Conservation (phyloP, 2,888 invertebrate species). For the Orchestes rusci region DNA sequence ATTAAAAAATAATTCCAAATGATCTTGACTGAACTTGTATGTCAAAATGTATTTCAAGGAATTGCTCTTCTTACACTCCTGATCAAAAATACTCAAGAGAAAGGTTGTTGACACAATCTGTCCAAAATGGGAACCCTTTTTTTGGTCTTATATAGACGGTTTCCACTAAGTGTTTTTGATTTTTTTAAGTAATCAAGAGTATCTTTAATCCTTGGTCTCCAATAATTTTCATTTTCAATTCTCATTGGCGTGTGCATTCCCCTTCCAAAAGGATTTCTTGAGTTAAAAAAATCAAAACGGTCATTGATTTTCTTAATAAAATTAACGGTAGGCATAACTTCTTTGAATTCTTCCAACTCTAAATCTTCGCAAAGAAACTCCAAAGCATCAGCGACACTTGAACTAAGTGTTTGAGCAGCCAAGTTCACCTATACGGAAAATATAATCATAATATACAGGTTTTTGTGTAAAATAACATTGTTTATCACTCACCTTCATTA, state of each 20-base stretch:
- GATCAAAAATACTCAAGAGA: slow-evolving; percentile 2
- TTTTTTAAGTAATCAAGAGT: slow-evolving; percentile 10
- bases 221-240: slow-evolving; percentile 12
- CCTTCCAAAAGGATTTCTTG: slow-evolving; percentile 15
- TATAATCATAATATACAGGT: too few relatives aligned
- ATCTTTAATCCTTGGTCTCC: slow-evolving; percentile 9
- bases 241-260: slow-evolving; percentile 14
- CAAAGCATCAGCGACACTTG: slow-evolving; percentile 22
- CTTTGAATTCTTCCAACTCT: slow-evolving; percentile 14
- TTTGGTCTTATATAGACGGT: background rate
- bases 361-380: slow-evolving; percentile 18
- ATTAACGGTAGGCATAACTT: slow-evolving; percentile 14
- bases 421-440: slow-evolving; percentile 20
- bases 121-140: slow-evolving; percentile 1
- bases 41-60: slow-evolving; percentile 20
- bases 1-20: background rate
- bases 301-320: slow-evolving; percentile 19
- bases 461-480: too few relatives aligned
- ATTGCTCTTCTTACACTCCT: slow-evolving; percentile 1
- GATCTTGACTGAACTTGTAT: slow-evolving; percentile 21
- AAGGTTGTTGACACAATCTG: background rate
- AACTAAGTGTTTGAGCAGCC: slow-evolving; percentile 23
- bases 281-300: slow-evolving; percentile 22
- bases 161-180: slow-evolving; percentile 6
- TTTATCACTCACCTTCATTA: slow-evolving; percentile 23